A percentile compares a stretch with the other conserved stretches of the same genome.
These are phyloP conservation scores for Oreochromis mossambicus DNA, from an alignment of 2,797 vertebrate species.

Conservation along the genomic window DNA sequence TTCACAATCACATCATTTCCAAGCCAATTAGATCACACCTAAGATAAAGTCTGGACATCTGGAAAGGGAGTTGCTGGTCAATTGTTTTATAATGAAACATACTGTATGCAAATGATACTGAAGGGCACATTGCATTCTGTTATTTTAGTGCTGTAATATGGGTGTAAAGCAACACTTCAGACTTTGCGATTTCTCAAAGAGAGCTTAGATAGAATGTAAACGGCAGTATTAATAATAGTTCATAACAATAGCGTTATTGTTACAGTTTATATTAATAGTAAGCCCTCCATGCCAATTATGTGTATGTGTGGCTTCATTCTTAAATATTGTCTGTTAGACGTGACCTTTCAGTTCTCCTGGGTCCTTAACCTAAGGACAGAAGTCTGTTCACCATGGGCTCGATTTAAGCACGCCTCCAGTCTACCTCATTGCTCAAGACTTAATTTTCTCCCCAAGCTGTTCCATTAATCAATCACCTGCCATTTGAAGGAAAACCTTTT, in stretches of 20 bases:
- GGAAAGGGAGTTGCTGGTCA: background rate
- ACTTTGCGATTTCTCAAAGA: background rate
- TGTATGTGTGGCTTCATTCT: constrained; percentile 10
- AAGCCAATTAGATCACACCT: background rate
- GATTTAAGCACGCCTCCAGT: constrained; percentile 51
- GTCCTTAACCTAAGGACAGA: constrained; percentile 33
- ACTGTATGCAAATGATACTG: background rate
- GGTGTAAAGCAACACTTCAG: background rate
- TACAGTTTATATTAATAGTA: background rate
- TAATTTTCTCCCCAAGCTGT: constrained; percentile 56
- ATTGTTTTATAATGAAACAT: background rate
- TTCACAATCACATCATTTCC: background rate
- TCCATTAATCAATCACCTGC: constrained; percentile 56
- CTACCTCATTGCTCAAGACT: constrained; percentile 41
- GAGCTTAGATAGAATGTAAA: background rate
- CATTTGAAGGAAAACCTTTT: constrained; percentile 43
- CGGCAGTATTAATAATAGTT: background rate
- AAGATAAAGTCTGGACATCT: background rate
- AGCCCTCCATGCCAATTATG: background rate
- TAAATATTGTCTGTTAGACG: constrained; percentile 13
- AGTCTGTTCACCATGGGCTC: constrained; percentile 20
- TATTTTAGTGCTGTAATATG: background rate
- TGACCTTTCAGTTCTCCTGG: constrained; percentile 36
- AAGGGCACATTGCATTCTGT: background rate
- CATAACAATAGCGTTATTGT: background rate